phyloP scores from a whole-genome alignment of 2,888 invertebrate genomes.

The Pinctada fucata region DNA sequence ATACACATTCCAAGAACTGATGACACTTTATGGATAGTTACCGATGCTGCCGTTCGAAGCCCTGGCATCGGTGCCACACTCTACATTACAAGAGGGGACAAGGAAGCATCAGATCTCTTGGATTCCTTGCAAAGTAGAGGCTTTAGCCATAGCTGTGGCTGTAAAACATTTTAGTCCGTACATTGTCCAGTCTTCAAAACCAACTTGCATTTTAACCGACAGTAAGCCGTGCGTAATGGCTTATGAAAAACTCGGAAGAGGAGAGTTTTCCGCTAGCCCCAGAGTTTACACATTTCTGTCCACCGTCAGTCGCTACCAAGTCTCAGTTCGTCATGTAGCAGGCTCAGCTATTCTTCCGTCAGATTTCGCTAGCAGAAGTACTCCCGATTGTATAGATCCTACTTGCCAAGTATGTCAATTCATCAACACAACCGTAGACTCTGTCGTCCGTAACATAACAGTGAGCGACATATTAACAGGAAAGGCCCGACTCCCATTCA shows the following conservation, averaged over 20 bases:
- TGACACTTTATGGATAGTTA: neutral
- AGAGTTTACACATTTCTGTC: slow-evolving; percentile 38
- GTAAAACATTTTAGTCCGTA: slow-evolving; percentile 21
- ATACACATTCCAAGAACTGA: neutral
- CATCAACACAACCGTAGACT: neutral
- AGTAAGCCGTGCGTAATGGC: neutral
- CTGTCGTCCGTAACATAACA: neutral
- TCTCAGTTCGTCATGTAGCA: neutral
- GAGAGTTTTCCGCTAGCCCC: slow-evolving; percentile 40
- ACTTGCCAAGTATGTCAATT: neutral
- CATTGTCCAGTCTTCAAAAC: slow-evolving; percentile 16
- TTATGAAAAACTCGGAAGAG: slow-evolving; percentile 2
- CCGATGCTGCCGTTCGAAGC: neutral
- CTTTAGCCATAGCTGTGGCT: slow-evolving; percentile 7
- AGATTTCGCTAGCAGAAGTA: neutral
- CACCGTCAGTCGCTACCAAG: slow-evolving; percentile 15
- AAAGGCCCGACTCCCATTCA: neutral
- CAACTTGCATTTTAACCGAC: neutral
- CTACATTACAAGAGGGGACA: neutral
- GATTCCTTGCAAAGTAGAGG: slow-evolving; percentile 8
- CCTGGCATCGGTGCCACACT: neutral
- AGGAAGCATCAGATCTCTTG: neutral
- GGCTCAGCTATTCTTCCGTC: neutral
- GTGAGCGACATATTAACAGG: neutral
- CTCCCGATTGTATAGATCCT: neutral